Percentiles rank a stretch among this genome's conserved stretches.
phyloP scores from a whole-genome alignment of 2,797 vertebrate species.

The Enteromius fasciolatus region DNA sequence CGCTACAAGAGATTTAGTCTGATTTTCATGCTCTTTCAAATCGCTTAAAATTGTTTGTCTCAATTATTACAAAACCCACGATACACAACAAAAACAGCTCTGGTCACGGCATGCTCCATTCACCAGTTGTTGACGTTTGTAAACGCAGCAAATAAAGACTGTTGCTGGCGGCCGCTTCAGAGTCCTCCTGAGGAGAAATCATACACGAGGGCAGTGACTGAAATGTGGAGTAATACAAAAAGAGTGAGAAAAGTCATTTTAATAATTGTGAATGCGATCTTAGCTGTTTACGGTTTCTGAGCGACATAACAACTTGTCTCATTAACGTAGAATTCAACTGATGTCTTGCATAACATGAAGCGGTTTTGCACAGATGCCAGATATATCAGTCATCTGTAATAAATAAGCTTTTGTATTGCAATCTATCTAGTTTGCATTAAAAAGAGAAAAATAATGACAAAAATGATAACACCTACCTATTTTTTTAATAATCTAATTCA shows the following conservation, averaged over 20 bases:
- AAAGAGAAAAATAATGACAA: background rate
- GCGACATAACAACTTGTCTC: conserved; percentile 6
- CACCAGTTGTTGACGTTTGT: too few species aligned
- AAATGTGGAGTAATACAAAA: background rate
- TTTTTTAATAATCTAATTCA: background rate
- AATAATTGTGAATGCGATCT: background rate
- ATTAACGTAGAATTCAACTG: conserved; percentile 4
- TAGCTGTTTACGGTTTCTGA: background rate
- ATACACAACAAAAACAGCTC: background rate
- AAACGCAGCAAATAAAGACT: background rate
- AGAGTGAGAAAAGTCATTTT: background rate
- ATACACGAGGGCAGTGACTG: background rate
- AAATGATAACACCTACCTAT: background rate
- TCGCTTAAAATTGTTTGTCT: background rate
- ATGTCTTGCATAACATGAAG: conserved; percentile 1
- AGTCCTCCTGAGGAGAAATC: background rate
- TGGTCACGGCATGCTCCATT: too few species aligned
- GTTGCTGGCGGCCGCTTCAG: background rate
- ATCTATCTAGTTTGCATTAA: background rate
- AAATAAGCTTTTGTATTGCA: conserved; percentile 16
- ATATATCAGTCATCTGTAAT: background rate
- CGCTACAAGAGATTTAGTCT: background rate
- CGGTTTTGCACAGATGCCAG: background rate
- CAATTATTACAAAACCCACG: background rate
- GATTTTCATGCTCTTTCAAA: background rate